Conservation (phyloP, 1,140 invertebrate genomes). For the Leptestheria dahalacensis region DNA sequence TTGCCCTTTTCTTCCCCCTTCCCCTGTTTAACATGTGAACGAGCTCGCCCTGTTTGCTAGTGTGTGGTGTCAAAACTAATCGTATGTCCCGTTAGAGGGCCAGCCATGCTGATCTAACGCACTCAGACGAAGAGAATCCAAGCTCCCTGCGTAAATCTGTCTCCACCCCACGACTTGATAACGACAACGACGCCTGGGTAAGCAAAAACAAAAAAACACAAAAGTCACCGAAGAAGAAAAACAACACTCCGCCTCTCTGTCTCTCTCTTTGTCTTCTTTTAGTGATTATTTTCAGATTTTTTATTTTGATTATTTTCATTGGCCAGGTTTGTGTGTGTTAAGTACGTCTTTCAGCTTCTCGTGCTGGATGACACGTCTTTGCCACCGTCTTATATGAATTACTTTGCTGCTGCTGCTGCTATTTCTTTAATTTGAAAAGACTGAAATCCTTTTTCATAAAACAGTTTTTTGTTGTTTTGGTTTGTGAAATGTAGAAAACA, state of each 20-base stretch:
- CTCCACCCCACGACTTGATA: neutral
- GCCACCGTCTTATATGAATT: too few relatives aligned
- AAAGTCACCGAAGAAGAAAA: neutral
- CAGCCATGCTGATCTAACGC: neutral
- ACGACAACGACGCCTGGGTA: neutral
- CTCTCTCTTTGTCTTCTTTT: too few relatives aligned
- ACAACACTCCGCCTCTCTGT: too few relatives aligned
- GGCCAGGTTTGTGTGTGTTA: too few relatives aligned
- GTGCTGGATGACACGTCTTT: too few relatives aligned
- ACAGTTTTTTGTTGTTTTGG: neutral
- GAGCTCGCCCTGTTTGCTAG: too few relatives aligned
- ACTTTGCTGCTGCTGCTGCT: neutral
- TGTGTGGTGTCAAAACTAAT: neutral
- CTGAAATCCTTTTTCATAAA: neutral
- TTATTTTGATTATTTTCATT: too few relatives aligned
- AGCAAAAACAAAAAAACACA: neutral
- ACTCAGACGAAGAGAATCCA: neutral
- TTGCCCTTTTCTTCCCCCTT: too few relatives aligned
- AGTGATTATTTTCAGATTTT: too few relatives aligned
- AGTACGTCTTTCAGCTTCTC: too few relatives aligned
- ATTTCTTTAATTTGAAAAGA: neutral
- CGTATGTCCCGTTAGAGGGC: neutral
- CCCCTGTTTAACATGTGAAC: too few relatives aligned
- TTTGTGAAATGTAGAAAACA: neutral
- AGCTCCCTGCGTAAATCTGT: neutral